These are phyloP conservation scores for Drosophila bunnanda DNA, from an alignment of 2,888 invertebrate genomes.

Conservation along the genomic window DNA sequence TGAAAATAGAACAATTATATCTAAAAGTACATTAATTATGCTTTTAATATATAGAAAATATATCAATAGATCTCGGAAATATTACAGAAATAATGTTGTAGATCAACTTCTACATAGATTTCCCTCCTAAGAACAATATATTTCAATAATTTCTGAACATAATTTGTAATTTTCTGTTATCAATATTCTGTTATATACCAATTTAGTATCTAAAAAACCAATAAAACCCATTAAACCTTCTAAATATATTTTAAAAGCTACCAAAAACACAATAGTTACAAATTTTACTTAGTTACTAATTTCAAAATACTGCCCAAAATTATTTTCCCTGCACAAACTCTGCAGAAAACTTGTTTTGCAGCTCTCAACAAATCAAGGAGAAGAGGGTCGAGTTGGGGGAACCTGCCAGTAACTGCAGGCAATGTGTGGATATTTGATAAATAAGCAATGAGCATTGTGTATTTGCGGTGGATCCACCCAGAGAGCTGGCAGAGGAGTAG, in stretches of 20 bases:
- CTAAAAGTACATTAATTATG: too few species aligned
- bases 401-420: slow-evolving; percentile 43
- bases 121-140: too few species aligned
- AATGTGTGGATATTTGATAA: slow-evolving; percentile 76
- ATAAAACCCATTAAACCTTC: neutral
- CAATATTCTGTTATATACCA: too few species aligned
- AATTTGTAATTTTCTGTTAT: neutral
- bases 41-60: too few species aligned
- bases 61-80: too few species aligned
- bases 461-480: slow-evolving; percentile 15
- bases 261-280: neutral
- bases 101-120: too few species aligned
- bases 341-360: neutral
- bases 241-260: neutral
- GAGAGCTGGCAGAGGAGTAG: neutral
- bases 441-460: slow-evolving; percentile 68
- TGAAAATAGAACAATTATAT: too few species aligned
- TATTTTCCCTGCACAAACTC: neutral
- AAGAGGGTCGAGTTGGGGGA: slow-evolving; percentile 10
- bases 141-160: neutral
- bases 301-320: neutral
- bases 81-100: too few species aligned
- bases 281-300: neutral
- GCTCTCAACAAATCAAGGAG: slow-evolving; percentile 32
- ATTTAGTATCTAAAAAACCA: neutral